Evolutionary conservation across 2,113 vertebrate species (phyloP).

Genomic region (Chelonoidis abingdonii): DNA sequence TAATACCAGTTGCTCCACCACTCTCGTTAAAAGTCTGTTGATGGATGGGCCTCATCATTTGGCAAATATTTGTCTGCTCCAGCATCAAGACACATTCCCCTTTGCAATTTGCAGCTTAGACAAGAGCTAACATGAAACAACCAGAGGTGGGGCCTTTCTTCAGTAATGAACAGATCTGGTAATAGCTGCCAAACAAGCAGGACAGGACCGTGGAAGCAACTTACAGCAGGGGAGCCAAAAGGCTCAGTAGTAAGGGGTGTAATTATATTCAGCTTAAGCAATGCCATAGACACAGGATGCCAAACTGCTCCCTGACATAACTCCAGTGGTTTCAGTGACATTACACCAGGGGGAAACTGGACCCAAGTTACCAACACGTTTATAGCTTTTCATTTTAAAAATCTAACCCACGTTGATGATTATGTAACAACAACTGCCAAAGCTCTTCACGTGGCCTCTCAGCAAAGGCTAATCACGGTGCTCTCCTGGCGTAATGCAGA

Average conservation of each 20-base stretch:
- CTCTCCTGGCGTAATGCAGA: neutral
- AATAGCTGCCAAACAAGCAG: slow-evolving; percentile 64
- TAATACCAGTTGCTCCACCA: rapidly evolving
- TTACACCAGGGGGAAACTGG: neutral
- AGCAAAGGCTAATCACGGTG: neutral
- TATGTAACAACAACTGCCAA: rapidly evolving
- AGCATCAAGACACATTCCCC: neutral
- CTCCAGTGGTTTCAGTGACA: neutral
- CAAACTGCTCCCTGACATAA: neutral
- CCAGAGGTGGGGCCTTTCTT: slow-evolving; percentile 56
- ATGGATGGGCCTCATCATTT: neutral
- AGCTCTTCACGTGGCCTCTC: neutral
- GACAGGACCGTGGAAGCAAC: slow-evolving; percentile 67
- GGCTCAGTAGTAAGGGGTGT: slow-evolving; percentile 49
- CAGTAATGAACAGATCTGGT: slow-evolving; percentile 60
- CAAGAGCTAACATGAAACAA: slow-evolving; percentile 44
- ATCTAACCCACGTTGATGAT: rapidly evolving
- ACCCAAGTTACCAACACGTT: slow-evolving; percentile 25
- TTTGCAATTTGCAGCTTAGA: slow-evolving; percentile 40
- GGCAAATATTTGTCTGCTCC: neutral
- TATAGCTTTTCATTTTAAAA: neutral
- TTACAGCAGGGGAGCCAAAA: slow-evolving; percentile 48
- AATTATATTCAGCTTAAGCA: slow-evolving; percentile 63
- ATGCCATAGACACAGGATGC: slow-evolving; percentile 24
- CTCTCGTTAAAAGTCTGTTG: neutral